These are phyloP conservation scores for Spheniscus humboldti DNA, from an alignment of 2,797 vertebrate genomes.

Conservation along the genomic window DNA sequence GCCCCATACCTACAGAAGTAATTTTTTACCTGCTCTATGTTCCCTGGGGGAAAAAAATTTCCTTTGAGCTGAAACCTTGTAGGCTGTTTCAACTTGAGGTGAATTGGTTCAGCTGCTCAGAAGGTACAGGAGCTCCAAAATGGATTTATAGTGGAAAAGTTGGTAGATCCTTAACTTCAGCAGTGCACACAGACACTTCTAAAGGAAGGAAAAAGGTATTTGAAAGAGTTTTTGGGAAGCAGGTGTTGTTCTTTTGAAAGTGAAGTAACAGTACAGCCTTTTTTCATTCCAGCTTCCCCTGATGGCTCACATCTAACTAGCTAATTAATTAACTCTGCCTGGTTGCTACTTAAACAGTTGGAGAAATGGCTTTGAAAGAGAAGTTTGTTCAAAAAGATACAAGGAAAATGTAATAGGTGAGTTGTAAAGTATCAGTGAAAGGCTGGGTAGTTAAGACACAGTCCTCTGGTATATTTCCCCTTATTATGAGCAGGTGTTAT, in stretches of 20 bases:
- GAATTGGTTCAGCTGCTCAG: not conserved
- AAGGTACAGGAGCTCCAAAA: not conserved
- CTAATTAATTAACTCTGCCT: constrained; percentile 29
- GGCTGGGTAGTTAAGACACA: not conserved
- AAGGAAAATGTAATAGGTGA: not conserved
- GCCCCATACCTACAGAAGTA: not conserved
- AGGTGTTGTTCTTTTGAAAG: not conserved
- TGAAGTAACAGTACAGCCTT: not conserved
- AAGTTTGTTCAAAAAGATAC: not conserved
- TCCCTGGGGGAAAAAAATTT: not conserved
- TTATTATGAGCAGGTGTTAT: not conserved
- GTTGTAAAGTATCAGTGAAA: not conserved
- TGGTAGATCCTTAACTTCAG: not conserved
- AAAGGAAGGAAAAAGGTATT: not conserved
- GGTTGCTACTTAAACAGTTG: constrained; percentile 20
- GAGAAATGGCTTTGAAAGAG: not conserved
- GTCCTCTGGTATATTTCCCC: not conserved
- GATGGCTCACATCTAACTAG: not conserved
- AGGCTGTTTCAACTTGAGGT: constrained; percentile 21
- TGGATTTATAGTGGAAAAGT: constrained; percentile 8
- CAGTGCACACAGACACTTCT: not conserved
- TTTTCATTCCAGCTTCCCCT: not conserved
- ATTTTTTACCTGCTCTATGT: not conserved
- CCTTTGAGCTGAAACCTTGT: constrained; percentile 16
- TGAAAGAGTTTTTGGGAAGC: not conserved